Evolutionary conservation across 1,140 invertebrate species (phyloP).

Genomic region (Drosophila yakuba): DNA sequence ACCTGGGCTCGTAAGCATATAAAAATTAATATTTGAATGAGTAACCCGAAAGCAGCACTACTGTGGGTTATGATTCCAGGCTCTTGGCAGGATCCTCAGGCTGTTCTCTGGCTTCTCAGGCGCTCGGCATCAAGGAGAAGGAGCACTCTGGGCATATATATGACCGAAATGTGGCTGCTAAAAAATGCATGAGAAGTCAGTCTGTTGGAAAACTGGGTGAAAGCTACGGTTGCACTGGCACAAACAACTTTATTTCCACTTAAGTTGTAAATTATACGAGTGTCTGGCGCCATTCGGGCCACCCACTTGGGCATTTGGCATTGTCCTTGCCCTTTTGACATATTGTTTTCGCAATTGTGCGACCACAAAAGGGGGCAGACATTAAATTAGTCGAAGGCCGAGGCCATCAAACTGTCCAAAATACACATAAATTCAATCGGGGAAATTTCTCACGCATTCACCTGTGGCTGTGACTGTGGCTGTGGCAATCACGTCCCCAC

Average conservation of each 20-base stretch:
- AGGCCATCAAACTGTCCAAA: slow-evolving; percentile 24
- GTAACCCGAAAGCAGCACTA: slow-evolving; percentile 46
- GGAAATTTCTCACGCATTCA: slow-evolving; percentile 77
- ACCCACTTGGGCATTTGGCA: slow-evolving; percentile 35
- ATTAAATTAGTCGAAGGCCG: slow-evolving; percentile 44
- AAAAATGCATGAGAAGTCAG: slow-evolving; percentile 75
- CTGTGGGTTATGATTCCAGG: slow-evolving; percentile 55
- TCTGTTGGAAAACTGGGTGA: slow-evolving; percentile 67
- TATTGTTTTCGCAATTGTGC: slow-evolving; percentile 65
- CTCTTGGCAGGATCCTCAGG: background rate
- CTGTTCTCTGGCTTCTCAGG: background rate
- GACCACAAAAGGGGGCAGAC: slow-evolving; percentile 43
- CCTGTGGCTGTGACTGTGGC: slow-evolving; percentile 72
- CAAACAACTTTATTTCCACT: slow-evolving; percentile 63
- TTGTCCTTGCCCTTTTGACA: slow-evolving; percentile 25
- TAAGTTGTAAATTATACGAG: slow-evolving; percentile 58
- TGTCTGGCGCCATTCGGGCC: slow-evolving; percentile 62
- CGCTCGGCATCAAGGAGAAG: background rate
- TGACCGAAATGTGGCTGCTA: slow-evolving; percentile 54
- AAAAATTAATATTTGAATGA: slow-evolving; percentile 80
- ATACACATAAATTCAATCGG: slow-evolving; percentile 62
- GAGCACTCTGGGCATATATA: slow-evolving; percentile 47
- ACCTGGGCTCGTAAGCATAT: slow-evolving; percentile 60
- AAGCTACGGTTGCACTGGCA: slow-evolving; percentile 37
- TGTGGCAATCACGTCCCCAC: slow-evolving; percentile 54